phyloP scores from a whole-genome alignment of 2,797 vertebrate species.

The Ctenochaetus hawaiiensis region DNA sequence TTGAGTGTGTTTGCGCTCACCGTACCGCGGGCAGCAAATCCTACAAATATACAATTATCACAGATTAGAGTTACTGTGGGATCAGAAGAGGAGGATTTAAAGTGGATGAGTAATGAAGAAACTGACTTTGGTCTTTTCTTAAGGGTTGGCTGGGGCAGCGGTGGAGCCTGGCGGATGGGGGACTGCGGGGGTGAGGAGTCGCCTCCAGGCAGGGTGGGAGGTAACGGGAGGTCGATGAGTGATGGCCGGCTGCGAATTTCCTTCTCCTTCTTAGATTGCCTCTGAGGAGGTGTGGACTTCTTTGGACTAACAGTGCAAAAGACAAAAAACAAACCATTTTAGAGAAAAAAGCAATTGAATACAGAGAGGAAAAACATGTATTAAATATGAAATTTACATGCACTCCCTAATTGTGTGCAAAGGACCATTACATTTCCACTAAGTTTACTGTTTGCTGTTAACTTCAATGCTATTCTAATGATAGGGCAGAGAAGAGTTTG shows the following conservation, averaged over 20 bases:
- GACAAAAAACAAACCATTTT: slow-evolving; percentile 5
- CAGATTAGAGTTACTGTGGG: not conserved
- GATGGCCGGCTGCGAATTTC: slow-evolving; percentile 92
- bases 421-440: not conserved
- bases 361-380: too few species aligned
- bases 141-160: slow-evolving; percentile 89
- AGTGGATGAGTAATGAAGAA: not conserved
- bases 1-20: slow-evolving; percentile 95
- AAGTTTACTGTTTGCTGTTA: not conserved
- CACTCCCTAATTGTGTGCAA: not conserved
- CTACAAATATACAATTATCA: slow-evolving; percentile 70
- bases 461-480: not conserved
- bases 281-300: slow-evolving; percentile 90
- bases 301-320: slow-evolving; percentile 88
- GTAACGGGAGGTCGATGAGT: slow-evolving; percentile 95
- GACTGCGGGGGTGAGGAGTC: slow-evolving; percentile 94
- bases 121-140: slow-evolving; percentile 99
- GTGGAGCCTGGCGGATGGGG: slow-evolving; percentile 89
- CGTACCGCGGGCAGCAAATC: slow-evolving; percentile 98
- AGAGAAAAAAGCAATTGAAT: slow-evolving; percentile 63
- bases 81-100: not conserved
- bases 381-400: not conserved
- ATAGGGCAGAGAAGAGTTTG: not conserved
- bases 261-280: slow-evolving; percentile 90
- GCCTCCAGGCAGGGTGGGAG: slow-evolving; percentile 91